Evolutionary conservation across 2,797 vertebrate genomes (phyloP).

Genomic region (Poecilia picta): DNA sequence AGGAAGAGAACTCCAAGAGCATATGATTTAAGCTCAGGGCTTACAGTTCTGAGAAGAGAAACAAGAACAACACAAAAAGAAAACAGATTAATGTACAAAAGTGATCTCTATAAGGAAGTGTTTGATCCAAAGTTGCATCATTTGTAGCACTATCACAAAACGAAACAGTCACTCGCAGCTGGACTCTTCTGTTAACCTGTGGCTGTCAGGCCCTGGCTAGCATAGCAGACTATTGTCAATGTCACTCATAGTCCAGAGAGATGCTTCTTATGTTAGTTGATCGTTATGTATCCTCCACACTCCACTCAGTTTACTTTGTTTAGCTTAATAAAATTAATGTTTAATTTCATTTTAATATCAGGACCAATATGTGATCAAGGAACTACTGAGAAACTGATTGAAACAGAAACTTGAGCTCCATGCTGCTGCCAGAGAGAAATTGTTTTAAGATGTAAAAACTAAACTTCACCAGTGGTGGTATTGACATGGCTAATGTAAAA

Average conservation of each 20-base stretch:
- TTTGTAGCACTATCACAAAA: not conserved
- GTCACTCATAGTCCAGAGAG: not conserved
- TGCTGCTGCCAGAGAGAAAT: too few relatives aligned
- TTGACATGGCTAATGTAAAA: too few relatives aligned
- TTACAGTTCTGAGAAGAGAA: slow-evolving; percentile 87
- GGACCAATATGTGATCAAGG: not conserved
- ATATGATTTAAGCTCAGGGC: slow-evolving; percentile 96
- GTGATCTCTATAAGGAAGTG: not conserved
- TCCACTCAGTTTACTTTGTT: not conserved
- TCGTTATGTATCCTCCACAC: too few relatives aligned
- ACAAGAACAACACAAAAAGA: not conserved
- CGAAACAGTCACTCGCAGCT: not conserved
- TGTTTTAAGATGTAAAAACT: too few relatives aligned
- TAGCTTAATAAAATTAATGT: not conserved
- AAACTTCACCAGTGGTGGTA: too few relatives aligned
- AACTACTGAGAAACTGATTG: too few relatives aligned
- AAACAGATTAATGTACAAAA: slow-evolving; percentile 5
- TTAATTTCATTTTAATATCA: too few relatives aligned
- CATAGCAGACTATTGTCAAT: not conserved
- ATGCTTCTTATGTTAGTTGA: not conserved
- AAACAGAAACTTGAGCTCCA: too few relatives aligned
- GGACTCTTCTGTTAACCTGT: not conserved
- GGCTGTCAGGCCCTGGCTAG: not conserved
- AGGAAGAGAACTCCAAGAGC: slow-evolving; percentile 97
- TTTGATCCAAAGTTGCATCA: not conserved